phyloP scores from a whole-genome alignment of 2,888 invertebrate species.

The Cryptocheilus praepositus region DNA sequence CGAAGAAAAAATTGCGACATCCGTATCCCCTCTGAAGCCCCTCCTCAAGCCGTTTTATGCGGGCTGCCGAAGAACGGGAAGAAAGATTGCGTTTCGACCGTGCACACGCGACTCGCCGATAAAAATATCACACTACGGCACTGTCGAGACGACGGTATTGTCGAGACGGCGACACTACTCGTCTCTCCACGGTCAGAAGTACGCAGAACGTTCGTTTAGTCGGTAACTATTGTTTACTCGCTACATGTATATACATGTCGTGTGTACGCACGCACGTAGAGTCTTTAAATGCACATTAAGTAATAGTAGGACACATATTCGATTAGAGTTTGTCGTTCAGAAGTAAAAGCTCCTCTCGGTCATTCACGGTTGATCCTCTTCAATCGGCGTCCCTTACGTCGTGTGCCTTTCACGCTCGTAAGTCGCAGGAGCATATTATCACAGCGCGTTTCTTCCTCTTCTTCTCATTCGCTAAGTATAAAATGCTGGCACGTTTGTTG shows the following conservation, averaged over 20 bases:
- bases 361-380: conserved; percentile 10
- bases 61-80: background rate
- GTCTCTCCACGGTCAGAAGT: background rate
- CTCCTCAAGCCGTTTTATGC: too few species aligned
- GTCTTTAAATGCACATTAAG: conserved; percentile 58
- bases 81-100: too few species aligned
- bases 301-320: conserved; percentile 48
- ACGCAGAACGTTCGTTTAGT: too few species aligned
- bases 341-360: conserved; percentile 10
- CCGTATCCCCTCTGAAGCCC: too few species aligned
- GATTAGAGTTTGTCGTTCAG: conserved; percentile 25
- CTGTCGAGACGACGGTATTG: background rate
- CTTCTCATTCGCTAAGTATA: conserved; percentile 23
- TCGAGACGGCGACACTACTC: too few species aligned
- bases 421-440: conserved; percentile 33
- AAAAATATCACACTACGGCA: conserved; percentile 4
- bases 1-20: too few species aligned
- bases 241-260: conserved; percentile 12
- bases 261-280: conserved; percentile 18
- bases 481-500: conserved; percentile 35
- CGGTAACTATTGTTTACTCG: background rate
- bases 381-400: conserved; percentile 10
- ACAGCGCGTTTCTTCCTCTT: conserved; percentile 31
- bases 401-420: conserved; percentile 17
- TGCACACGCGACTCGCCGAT: too few species aligned